Evolutionary conservation across 1,140 invertebrate genomes (phyloP).

Genomic region (Ceratina australensis): DNA sequence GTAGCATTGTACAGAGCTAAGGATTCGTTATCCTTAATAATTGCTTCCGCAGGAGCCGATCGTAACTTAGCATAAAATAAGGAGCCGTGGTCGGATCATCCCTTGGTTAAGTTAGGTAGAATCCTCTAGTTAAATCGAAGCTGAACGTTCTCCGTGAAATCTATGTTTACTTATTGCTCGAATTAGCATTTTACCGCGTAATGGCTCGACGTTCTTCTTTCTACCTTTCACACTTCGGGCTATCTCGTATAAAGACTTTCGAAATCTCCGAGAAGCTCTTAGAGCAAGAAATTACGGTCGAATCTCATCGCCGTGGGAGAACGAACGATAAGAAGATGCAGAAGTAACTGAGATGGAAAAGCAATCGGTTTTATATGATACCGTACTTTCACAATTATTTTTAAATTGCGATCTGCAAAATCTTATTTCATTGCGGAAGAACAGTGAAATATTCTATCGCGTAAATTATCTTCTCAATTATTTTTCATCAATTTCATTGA

Average conservation of each 20-base stretch:
- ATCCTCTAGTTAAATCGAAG: background rate
- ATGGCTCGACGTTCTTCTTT: background rate
- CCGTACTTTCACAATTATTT: background rate
- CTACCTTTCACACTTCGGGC: background rate
- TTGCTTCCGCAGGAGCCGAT: conserved; percentile 31
- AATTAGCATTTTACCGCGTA: conserved; percentile 33
- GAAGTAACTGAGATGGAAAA: background rate
- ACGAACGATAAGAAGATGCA: background rate
- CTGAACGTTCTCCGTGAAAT: conserved; percentile 33
- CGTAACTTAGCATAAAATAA: conserved; percentile 41
- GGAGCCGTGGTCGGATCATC: conserved; percentile 7
- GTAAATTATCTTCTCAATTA: too few species aligned
- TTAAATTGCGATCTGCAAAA: too few species aligned
- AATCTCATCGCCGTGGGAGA: background rate
- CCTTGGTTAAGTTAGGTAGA: too few species aligned
- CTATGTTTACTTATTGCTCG: conserved; percentile 43
- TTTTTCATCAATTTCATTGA: too few species aligned
- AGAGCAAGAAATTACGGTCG: background rate
- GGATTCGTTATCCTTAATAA: conserved; percentile 64
- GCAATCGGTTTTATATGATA: background rate
- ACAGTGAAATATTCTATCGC: too few species aligned
- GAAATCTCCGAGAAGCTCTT: background rate
- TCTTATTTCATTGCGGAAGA: too few species aligned
- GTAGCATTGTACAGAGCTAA: background rate
- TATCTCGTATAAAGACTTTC: background rate